Evolutionary conservation across 2,797 vertebrate genomes (phyloP).

Genomic region (Macroramphosus scolopax): DNA sequence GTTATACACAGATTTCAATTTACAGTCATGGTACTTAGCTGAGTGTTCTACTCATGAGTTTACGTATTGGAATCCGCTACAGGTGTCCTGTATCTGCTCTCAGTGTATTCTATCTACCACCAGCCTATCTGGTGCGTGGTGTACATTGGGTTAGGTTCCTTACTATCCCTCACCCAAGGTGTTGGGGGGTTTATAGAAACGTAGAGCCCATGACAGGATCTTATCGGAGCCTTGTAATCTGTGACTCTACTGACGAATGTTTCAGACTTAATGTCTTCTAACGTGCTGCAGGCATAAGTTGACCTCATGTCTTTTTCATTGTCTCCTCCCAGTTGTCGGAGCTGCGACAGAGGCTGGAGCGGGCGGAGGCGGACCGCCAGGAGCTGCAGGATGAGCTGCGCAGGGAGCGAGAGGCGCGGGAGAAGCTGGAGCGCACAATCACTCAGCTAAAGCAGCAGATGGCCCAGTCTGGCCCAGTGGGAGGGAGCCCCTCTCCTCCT

Average conservation of each 20-base stretch:
- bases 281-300: slow-evolving; percentile 10
- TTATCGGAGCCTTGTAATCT: too few species aligned
- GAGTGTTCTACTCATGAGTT: background rate
- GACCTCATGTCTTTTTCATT: slow-evolving; percentile 19
- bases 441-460: slow-evolving; percentile 86
- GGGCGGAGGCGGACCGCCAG: slow-evolving; percentile 88
- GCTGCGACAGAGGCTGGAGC: slow-evolving; percentile 87
- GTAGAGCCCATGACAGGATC: too few species aligned
- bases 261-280: slow-evolving; percentile 3
- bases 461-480: slow-evolving; percentile 64
- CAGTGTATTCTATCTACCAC: too few species aligned
- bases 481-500: slow-evolving; percentile 70
- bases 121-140: too few species aligned
- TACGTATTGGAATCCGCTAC: background rate
- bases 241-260: background rate
- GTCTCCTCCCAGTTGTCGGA: slow-evolving; percentile 82
- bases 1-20: background rate
- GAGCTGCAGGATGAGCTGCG: slow-evolving; percentile 93
- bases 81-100: too few species aligned
- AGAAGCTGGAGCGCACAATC: slow-evolving; percentile 91
- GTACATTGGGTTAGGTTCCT: too few species aligned
- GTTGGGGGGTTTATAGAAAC: too few species aligned
- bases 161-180: too few species aligned
- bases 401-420: slow-evolving; percentile 88
- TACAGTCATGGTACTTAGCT: background rate